Conservation (phyloP, 1,140 invertebrate species). For the Drosophila novamexicana region DNA sequence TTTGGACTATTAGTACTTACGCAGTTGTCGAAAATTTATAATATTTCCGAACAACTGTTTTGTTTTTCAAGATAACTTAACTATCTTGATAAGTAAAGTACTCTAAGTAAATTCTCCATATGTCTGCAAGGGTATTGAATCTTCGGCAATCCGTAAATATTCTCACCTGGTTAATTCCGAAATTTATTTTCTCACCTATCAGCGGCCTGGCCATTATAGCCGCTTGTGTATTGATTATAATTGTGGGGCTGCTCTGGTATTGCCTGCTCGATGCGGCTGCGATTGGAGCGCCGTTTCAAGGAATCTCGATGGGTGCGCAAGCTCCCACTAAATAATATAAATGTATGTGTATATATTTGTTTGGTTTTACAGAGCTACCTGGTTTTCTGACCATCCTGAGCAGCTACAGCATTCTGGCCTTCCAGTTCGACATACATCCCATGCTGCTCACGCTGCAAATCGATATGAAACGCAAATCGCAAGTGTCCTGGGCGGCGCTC, state of each 20-base stretch:
- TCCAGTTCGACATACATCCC: slow-evolving; percentile 92
- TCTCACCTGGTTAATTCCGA: not conserved
- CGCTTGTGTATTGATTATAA: slow-evolving; percentile 86
- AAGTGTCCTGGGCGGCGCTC: slow-evolving; percentile 88
- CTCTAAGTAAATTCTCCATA: too few species aligned
- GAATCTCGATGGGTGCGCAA: slow-evolving; percentile 62
- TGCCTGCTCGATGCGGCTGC: slow-evolving; percentile 67
- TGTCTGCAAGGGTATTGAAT: too few species aligned
- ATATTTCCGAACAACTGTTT: too few species aligned
- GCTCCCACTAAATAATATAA: too few species aligned
- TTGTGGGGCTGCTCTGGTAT: slow-evolving; percentile 86
- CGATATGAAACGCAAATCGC: slow-evolving; percentile 89
- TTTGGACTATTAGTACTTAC: too few species aligned
- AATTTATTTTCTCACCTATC: slow-evolving; percentile 1
- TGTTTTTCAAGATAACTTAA: too few species aligned
- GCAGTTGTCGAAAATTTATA: too few species aligned
- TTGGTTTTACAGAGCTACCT: slow-evolving; percentile 56
- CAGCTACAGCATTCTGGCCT: slow-evolving; percentile 87
- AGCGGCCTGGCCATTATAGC: slow-evolving; percentile 87
- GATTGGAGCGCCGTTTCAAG: slow-evolving; percentile 70
- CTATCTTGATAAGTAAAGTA: too few species aligned
- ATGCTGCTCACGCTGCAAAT: slow-evolving; percentile 91
- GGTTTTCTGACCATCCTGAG: slow-evolving; percentile 85
- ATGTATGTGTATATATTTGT: not conserved
- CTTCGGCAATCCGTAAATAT: not conserved